Evolutionary conservation across 2,888 invertebrate species (phyloP).

Genomic region (Eustalomyia histrio): DNA sequence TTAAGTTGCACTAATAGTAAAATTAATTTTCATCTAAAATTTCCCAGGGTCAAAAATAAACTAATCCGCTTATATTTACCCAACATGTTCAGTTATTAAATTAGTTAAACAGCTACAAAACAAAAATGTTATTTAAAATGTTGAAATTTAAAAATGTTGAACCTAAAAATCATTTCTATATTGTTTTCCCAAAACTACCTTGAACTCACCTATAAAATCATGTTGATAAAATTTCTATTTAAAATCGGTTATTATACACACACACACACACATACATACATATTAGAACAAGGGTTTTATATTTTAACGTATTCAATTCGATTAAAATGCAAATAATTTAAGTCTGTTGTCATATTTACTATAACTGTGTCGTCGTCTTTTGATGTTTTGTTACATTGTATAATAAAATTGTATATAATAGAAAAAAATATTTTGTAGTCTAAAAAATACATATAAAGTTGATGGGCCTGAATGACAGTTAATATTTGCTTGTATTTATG

Average conservation of each 20-base stretch:
- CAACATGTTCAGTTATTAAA: too few species aligned
- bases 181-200: background rate
- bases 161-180: background rate
- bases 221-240: background rate
- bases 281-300: background rate
- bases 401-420: background rate
- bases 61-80: too few species aligned
- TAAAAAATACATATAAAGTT: too few species aligned
- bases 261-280: conserved; percentile 17
- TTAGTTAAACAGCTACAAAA: too few species aligned
- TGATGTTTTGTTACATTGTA: background rate
- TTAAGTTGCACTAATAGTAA: too few species aligned
- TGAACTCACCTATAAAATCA: conserved; percentile 24
- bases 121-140: background rate
- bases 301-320: conserved; percentile 45
- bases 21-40: too few species aligned
- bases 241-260: conserved; percentile 22
- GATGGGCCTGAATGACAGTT: too few species aligned
- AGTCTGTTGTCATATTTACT: conserved; percentile 30
- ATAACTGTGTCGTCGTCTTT: conserved; percentile 23
- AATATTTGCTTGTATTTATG: too few species aligned
- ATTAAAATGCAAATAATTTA: conserved; percentile 55
- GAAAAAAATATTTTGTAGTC: conserved; percentile 1
- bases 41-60: too few species aligned
- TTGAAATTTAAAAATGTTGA: too few species aligned